Base-by-base conservation (phyloP, 2,113 vertebrate genomes). In the Petrocephalus microphthalmus region DNA sequence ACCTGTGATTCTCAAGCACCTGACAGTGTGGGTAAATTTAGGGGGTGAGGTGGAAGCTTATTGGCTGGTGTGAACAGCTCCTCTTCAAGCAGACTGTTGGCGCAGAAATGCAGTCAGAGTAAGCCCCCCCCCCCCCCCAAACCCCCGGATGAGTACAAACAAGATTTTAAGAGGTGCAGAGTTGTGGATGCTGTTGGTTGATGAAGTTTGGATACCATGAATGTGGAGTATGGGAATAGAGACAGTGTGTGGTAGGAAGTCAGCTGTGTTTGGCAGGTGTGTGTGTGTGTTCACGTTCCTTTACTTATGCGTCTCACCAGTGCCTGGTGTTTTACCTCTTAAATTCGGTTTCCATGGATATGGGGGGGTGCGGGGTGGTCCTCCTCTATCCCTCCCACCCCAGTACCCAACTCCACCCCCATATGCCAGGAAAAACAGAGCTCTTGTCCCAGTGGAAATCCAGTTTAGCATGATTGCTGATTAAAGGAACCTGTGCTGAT, bases 321-420 rank as follows among this genome's bases (percentile, higher is more conserved):
- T 10, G 45, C 20, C 45, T 83, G 71, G 81, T 83, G 20, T 83
- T 83, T 83, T 54, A 85, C 84, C 84, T 54, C 51, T 25, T 54
- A 85, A 85, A 85, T 13, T 13, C 15, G 25, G 84, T 85, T 85
- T 85, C 84, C 49, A 85, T 85, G 84, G 84, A 85, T 85, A 85
- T n/a, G 25, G 83, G 0, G 49, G 17, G 81, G 37, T 7, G n/a
- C n/a, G 37, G 74, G 78, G 78, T 13, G 15, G 7, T 8, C 20
- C 78, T 82, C 78, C 29, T 85, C 11, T 25, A 53, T 25, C 49
- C n/a, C 60, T 11, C 47, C 47, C n/a, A n/a, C 60, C 60, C 52
- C 47, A 5, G 45, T 47, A 2, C 60, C n/a, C n/a, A 67, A 29
- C 25, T 29, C 52, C 5, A 54, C 51, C 20, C n/a, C 84, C 49